A percentile compares a stretch with the other conserved stretches of the same genome.
These are phyloP conservation scores for Chaetogeoica ovagalla DNA, from an alignment of 2,888 invertebrate genomes.

Conservation along the genomic window DNA sequence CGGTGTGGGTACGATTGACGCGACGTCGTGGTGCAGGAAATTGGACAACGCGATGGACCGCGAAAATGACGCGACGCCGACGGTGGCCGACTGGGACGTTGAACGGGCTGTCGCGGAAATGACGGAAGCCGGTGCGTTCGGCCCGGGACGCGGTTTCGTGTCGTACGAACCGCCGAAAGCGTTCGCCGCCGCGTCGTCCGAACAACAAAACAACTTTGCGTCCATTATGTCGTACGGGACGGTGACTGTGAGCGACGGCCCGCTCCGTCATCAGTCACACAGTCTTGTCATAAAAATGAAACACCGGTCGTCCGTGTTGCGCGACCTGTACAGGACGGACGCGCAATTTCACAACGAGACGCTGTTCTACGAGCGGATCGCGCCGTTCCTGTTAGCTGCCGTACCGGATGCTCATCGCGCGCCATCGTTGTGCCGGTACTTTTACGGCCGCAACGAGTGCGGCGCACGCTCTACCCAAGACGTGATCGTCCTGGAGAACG, in stretches of 20 bases:
- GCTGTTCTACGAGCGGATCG: constrained; percentile 54
- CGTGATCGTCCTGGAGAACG: constrained; percentile 55
- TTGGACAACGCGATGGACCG: too few relatives aligned
- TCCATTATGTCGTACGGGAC: constrained; percentile 53
- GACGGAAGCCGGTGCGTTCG: constrained; percentile 55
- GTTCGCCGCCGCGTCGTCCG: not conserved
- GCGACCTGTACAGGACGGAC: constrained; percentile 1
- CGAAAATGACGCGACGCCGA: not conserved
- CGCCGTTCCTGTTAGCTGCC: constrained; percentile 53
- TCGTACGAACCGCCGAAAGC: constrained; percentile 13
- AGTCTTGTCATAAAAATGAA: constrained; percentile 10
- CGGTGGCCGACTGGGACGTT: constrained; percentile 59
- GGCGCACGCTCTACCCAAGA: constrained; percentile 18
- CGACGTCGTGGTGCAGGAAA: too few relatives aligned
- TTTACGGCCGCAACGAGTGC: constrained; percentile 49
- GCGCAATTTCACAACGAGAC: constrained; percentile 55
- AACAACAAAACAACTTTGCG: constrained; percentile 48
- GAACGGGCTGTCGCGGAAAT: constrained; percentile 44
- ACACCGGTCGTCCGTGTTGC: not conserved
- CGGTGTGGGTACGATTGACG: too few relatives aligned
- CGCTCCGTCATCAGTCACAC: not conserved
- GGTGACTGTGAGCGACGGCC: not conserved
- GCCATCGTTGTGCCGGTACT: constrained; percentile 50
- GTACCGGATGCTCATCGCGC: not conserved
- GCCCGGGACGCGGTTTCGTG: not conserved